Conservation (phyloP, 2,113 vertebrate genomes). For the Leucosticte australis region DNA sequence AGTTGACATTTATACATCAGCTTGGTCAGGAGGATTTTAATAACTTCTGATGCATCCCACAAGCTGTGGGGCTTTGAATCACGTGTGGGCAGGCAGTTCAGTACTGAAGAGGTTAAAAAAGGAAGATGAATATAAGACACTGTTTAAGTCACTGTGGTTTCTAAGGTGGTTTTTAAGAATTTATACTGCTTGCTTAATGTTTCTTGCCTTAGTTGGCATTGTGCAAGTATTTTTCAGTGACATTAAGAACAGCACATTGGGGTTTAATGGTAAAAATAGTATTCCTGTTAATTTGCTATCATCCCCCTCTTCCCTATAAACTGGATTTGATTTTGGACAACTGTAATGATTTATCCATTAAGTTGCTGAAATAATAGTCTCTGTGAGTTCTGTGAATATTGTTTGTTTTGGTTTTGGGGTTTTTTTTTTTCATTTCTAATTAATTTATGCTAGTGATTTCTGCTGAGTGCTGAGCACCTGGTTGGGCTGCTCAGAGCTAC, state of each 20-base stretch:
- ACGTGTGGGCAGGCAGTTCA: accelerated
- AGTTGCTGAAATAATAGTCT: background rate
- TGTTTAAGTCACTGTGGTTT: background rate
- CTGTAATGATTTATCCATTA: background rate
- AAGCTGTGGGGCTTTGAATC: background rate
- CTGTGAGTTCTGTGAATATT: background rate
- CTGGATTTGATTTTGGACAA: background rate
- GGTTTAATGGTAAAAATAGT: background rate
- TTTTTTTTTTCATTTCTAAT: background rate
- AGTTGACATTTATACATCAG: background rate
- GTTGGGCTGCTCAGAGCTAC: background rate
- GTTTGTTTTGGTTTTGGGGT: too few relatives aligned
- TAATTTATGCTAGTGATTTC: background rate
- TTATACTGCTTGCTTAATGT: background rate
- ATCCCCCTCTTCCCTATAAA: background rate
- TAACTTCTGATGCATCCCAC: accelerated
- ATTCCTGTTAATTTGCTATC: background rate
- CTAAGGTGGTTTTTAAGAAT: background rate
- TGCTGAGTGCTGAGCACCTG: background rate
- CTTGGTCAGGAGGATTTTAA: background rate
- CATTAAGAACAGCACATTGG: background rate
- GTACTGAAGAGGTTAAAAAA: background rate
- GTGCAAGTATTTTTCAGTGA: background rate
- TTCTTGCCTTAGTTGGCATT: background rate
- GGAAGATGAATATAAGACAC: accelerated